These are phyloP conservation scores for Jaculus jaculus DNA, from an alignment of 2,113 vertebrate species.

Conservation along the genomic window DNA sequence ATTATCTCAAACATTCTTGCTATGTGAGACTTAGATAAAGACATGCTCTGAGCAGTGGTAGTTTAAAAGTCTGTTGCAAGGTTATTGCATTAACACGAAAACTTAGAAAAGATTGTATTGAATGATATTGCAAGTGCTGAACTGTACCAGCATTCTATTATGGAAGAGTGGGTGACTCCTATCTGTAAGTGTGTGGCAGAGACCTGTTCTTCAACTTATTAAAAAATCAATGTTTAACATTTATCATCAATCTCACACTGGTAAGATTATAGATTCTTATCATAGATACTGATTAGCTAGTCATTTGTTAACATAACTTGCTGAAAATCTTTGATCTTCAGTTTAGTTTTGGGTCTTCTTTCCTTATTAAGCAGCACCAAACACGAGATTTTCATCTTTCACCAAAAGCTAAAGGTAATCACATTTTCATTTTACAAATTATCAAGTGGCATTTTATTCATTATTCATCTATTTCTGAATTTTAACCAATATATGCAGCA, in stretches of 20 bases:
- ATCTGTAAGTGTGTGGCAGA: constrained; percentile 51
- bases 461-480: constrained; percentile 61
- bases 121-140: constrained; percentile 59
- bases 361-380: constrained; percentile 25
- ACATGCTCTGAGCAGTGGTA: constrained; percentile 41
- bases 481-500: constrained; percentile 13
- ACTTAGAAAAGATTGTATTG: constrained; percentile 54
- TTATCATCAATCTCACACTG: constrained; percentile 67
- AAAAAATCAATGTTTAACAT: constrained; percentile 76
- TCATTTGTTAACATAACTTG: constrained; percentile 62
- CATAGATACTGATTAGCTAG: constrained; percentile 69
- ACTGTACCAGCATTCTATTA: constrained; percentile 49
- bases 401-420: constrained; percentile 38
- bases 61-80: constrained; percentile 53
- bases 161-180: constrained; percentile 51
- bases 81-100: constrained; percentile 62
- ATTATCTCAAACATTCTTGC: constrained; percentile 64
- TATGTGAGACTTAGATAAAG: constrained; percentile 71
- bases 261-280: constrained; percentile 68
- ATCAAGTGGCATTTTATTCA: constrained; percentile 47
- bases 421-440: constrained; percentile 52
- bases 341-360: constrained; percentile 58
- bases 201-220: constrained; percentile 70
- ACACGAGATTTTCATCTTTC: background rate
- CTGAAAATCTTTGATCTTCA: constrained; percentile 34